A percentile compares a stretch with the other conserved stretches of the same genome.
Conservation (phyloP, 1,140 invertebrate genomes). For the Diuraphis noxia region DNA sequence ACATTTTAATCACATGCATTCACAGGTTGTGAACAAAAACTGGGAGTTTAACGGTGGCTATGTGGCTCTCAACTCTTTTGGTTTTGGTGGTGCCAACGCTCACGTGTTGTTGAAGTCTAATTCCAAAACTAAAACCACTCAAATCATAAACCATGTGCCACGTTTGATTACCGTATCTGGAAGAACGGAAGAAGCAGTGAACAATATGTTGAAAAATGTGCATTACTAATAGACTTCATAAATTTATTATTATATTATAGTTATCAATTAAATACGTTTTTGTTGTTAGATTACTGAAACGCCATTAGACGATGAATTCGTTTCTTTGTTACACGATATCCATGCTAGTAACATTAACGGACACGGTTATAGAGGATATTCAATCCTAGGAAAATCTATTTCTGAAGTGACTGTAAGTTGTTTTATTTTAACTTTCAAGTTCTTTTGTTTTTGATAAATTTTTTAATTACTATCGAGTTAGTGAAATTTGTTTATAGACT, state of each 20-base stretch:
- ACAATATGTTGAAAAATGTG: slow-evolving; percentile 69
- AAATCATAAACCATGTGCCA: slow-evolving; percentile 64
- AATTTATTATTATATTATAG: background rate
- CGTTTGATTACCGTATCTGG: slow-evolving; percentile 80
- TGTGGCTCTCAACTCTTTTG: slow-evolving; percentile 91
- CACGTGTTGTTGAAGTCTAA: slow-evolving; percentile 84
- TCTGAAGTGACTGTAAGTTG: slow-evolving; percentile 62
- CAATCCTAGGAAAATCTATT: slow-evolving; percentile 67
- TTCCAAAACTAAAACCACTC: slow-evolving; percentile 69
- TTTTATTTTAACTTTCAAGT: background rate
- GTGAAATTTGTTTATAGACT: background rate
- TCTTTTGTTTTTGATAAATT: background rate
- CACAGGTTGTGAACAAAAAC: slow-evolving; percentile 77
- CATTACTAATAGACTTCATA: background rate
- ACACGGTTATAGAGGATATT: slow-evolving; percentile 78
- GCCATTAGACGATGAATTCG: slow-evolving; percentile 73
- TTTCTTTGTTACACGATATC: slow-evolving; percentile 75
- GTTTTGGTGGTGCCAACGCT: slow-evolving; percentile 96
- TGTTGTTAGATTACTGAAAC: slow-evolving; percentile 60
- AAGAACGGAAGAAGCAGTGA: slow-evolving; percentile 80
- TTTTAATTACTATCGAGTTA: background rate
- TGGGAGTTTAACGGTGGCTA: slow-evolving; percentile 82
- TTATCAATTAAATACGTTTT: background rate
- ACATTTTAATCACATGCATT: too few relatives aligned
- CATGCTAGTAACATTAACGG: slow-evolving; percentile 71